Conservation (phyloP, 2,888 invertebrate genomes). For the Syrista parreyssii region DNA sequence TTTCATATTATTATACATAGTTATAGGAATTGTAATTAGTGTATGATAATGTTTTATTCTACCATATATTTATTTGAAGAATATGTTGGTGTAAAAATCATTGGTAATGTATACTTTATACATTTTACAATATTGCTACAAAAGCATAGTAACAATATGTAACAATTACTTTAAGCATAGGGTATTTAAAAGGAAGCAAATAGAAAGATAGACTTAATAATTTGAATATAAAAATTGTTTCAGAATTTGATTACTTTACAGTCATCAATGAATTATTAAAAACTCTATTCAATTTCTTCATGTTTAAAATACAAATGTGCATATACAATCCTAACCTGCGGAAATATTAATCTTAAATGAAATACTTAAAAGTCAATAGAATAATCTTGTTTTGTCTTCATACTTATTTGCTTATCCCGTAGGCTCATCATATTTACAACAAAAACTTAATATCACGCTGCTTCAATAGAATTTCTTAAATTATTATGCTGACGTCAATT, state of each 20-base stretch:
- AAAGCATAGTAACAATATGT: constrained; percentile 8
- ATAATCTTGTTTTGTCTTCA: constrained; percentile 43
- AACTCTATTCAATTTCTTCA: not conserved
- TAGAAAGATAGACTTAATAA: not conserved
- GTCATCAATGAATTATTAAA: not conserved
- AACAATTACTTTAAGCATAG: constrained; percentile 25
- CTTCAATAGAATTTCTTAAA: not conserved
- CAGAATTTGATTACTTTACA: not conserved
- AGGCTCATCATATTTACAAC: constrained; percentile 72
- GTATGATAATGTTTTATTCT: not conserved
- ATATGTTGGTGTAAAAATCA: not conserved
- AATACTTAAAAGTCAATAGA: not conserved
- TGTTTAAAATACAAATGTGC: constrained; percentile 16
- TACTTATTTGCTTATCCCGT: constrained; percentile 80
- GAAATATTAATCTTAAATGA: not conserved
- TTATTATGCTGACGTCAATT: not conserved
- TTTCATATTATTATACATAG: not conserved
- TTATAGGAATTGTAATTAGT: not conserved
- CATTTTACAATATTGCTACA: not conserved
- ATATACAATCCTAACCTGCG: not conserved
- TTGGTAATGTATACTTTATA: not conserved
- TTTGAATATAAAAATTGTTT: not conserved
- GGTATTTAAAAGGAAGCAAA: constrained; percentile 18
- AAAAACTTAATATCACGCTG: not conserved
- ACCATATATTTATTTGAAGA: not conserved